These are phyloP conservation scores for Sepioteuthis lessoniana DNA, from an alignment of 2,888 invertebrate genomes.

Conservation along the genomic window DNA sequence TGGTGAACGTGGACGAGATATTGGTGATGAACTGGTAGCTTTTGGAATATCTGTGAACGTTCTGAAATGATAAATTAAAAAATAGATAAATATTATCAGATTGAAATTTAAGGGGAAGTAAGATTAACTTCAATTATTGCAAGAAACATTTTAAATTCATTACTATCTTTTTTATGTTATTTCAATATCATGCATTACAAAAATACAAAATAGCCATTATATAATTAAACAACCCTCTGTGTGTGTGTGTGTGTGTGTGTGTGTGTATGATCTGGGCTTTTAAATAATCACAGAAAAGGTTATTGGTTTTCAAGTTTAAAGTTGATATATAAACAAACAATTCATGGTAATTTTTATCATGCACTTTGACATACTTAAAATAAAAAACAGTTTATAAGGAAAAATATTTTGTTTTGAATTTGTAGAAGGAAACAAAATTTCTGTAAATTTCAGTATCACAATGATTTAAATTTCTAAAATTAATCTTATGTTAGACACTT, in stretches of 20 bases:
- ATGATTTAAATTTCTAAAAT: neutral
- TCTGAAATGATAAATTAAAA: conserved; percentile 54
- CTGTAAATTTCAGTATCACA: neutral
- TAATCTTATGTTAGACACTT: neutral
- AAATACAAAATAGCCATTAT: neutral
- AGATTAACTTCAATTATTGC: too few species aligned
- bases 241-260: neutral
- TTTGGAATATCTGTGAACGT: conserved; percentile 64
- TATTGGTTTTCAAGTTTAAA: too few species aligned
- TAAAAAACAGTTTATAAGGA: neutral
- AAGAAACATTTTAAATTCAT: too few species aligned
- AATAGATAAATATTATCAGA: neutral
- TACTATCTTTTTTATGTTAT: neutral
- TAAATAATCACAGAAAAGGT: neutral
- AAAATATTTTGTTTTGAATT: neutral
- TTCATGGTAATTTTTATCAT: too few species aligned
- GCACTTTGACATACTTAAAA: too few species aligned
- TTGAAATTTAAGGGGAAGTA: neutral
- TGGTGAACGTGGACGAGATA: conserved; percentile 47
- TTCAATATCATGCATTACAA: neutral
- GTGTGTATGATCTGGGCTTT: neutral
- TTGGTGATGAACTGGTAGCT: conserved; percentile 59
- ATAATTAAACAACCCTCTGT: neutral
- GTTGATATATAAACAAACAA: too few species aligned
- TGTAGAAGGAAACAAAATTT: too few species aligned